Conservation (phyloP, 2,113 vertebrate genomes). For the Psephotus haematonotus region DNA sequence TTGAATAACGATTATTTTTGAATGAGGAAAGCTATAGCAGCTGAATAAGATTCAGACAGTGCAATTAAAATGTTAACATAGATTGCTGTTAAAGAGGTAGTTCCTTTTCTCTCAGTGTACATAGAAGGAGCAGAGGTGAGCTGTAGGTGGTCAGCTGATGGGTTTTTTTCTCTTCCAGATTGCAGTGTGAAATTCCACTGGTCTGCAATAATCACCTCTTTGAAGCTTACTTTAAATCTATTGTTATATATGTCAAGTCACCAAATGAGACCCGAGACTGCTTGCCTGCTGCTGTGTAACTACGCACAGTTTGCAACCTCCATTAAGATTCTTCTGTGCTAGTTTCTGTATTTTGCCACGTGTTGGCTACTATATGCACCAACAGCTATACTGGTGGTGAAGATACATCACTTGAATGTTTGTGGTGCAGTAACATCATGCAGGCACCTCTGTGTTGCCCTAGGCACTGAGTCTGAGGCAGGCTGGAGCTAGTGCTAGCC, state of each 20-base stretch:
- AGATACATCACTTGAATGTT: not conserved
- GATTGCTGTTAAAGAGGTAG: not conserved
- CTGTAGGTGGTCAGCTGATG: not conserved
- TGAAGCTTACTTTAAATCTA: not conserved
- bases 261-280: not conserved
- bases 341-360: not conserved
- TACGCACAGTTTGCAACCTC: not conserved
- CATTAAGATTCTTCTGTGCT: not conserved
- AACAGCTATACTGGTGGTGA: not conserved
- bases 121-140: not conserved
- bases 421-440: not conserved
- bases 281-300: not conserved
- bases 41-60: not conserved
- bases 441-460: not conserved
- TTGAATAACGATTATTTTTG: conserved; percentile 30
- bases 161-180: not conserved
- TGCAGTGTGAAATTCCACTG: not conserved
- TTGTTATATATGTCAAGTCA: not conserved
- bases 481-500: not conserved
- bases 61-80: not conserved
- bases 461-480: not conserved
- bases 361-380: not conserved
- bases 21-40: not conserved
- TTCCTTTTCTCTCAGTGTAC: not conserved
- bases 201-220: not conserved